Evolutionary conservation across 2,797 vertebrate species (phyloP).

Genomic region (Crocidura indochinensis): DNA sequence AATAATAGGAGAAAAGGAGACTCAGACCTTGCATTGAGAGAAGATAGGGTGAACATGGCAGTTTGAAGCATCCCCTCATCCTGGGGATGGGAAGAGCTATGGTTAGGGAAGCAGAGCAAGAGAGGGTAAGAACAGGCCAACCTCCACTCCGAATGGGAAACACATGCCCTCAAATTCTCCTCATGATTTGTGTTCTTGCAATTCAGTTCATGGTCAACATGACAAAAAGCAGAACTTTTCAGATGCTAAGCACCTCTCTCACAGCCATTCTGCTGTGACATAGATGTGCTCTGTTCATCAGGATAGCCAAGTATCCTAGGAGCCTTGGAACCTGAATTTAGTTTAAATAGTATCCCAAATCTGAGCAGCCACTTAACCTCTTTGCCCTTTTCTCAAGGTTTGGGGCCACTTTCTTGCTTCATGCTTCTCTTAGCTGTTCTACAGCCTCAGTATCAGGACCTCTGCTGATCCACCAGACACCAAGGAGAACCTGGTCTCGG

Average conservation of each 20-base stretch:
- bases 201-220: slow-evolving; percentile 58
- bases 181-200: background rate
- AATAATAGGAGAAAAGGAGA: background rate
- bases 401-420: background rate
- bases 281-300: background rate
- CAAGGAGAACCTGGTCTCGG: background rate
- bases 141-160: background rate
- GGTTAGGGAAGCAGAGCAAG: background rate
- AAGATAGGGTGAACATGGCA: no score
- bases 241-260: background rate
- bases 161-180: background rate
- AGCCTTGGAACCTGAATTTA: background rate
- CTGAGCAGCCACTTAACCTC: background rate
- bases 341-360: background rate
- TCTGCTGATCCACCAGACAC: background rate
- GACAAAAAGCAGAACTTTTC: slow-evolving; percentile 18
- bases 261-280: background rate
- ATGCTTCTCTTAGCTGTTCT: background rate
- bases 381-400: background rate
- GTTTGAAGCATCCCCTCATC: background rate
- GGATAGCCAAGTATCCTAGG: no score
- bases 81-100: no score
- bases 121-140: background rate
- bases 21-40: background rate
- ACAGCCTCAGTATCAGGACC: background rate